These are phyloP conservation scores for Plecotus auritus DNA, from an alignment of 2,113 vertebrate species.

Conservation along the genomic window DNA sequence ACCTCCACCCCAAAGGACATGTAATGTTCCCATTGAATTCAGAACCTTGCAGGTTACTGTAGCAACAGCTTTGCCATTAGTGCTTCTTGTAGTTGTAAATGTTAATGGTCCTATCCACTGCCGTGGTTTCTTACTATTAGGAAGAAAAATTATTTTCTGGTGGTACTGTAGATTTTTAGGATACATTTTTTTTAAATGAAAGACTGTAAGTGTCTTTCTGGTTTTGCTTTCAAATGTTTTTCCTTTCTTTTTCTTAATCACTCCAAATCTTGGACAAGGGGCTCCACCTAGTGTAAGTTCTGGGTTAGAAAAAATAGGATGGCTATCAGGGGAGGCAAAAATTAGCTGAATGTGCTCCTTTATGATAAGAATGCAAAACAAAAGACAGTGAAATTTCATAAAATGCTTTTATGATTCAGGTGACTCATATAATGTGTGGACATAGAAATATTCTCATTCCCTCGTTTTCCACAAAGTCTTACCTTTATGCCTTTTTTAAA, in stretches of 20 bases:
- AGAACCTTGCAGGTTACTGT: neutral
- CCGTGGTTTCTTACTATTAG: neutral
- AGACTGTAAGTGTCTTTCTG: neutral
- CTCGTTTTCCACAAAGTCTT: neutral
- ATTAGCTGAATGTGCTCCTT: neutral
- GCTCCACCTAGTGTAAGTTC: constrained; percentile 83
- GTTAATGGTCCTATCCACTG: neutral
- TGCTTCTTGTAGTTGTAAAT: neutral
- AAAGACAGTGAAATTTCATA: neutral
- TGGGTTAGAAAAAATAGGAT: constrained; percentile 47
- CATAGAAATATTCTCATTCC: neutral
- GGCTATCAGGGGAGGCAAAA: constrained; percentile 23
- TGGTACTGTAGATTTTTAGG: neutral
- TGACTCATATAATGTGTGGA: neutral
- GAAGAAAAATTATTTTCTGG: neutral
- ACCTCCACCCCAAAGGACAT: neutral
- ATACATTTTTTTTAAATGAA: neutral
- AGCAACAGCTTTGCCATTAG: neutral
- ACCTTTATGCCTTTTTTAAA: neutral
- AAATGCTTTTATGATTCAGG: neutral
- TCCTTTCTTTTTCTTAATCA: neutral
- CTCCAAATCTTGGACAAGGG: constrained; percentile 71
- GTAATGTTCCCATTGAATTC: neutral
- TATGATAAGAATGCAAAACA: neutral
- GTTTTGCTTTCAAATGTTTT: neutral